Base-by-base conservation (phyloP, 2,113 vertebrate species). In the Petrocephalus zakoni region DNA sequence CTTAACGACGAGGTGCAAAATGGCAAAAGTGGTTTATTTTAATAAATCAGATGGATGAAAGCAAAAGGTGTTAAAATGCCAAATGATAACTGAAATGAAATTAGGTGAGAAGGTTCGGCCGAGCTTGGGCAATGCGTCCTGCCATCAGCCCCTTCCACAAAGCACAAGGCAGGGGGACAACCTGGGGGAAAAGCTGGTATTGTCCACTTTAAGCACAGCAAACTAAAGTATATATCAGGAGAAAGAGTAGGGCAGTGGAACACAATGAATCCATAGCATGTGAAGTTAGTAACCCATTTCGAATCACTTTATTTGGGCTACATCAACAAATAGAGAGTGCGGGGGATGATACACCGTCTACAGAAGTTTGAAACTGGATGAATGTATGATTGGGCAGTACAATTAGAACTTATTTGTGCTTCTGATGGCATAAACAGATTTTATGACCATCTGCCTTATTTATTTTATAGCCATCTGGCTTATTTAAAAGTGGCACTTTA, bases 381-480 rank as follows among this genome's bases (percentile, higher is more conserved):
- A 15, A 78, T 55, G 52, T 61, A 85, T 37, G n/a, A 21, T 17
- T 29, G 21, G 55, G 34, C 52, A 47, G 53, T 37, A 61, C 25
- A 19, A 88, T 61, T 88, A 88, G 78, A 84, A 53, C 10, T 53
- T 88, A 37, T 46, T 83, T 83, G 53, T 61, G 8, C 19, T 87
- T 83, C 37, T 47, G 37, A 13, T 29, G 64, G 46, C 19, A 8
- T 17, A 72, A 87, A 83, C 55, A 87, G 86, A 56, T 87, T 87
- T 81, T 49, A 51, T 6, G 10, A 82, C 52, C 53, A 87, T 56
- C 53, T 87, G 85, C 64, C 64, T 61, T 19, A 49, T 88, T 55
- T 61, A 49, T 78, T 86, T 86, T 42, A 46, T 64, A 55, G 75
- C 61, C 64, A 86, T 52, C 64, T 87, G 85, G 68, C 64, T 88